Base-by-base conservation (phyloP, 1,140 invertebrate genomes). In the Amyelois transitella region DNA sequence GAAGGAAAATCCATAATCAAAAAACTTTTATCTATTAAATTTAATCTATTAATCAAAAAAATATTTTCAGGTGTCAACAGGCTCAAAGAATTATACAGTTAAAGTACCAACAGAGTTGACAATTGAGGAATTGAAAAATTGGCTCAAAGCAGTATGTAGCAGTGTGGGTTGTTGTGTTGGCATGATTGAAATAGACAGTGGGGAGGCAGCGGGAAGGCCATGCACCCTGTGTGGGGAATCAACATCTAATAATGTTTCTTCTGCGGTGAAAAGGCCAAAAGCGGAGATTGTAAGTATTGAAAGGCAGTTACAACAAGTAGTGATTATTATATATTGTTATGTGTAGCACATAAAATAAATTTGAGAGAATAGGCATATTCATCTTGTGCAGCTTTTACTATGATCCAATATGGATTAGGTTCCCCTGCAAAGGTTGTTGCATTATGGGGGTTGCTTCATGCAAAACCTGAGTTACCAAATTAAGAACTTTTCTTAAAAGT, bases 41-140 rank as follows among this genome's bases (percentile, higher is more conserved):
- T n/a, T n/a, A n/a, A n/a, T n/a, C n/a, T n/a, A n/a, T n/a, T n/a
- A n/a, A n/a, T n/a, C n/a, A n/a, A n/a, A n/a, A n/a, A 48, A n/a
- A 8, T n/a, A 18, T 43, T 84, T 83, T 28, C 66, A 89, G 88
- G 77, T 88, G 18, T 72, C 79, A 49, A 62, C 80, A 47, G 82
- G 78, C 32, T 77, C 55, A 43, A 88, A 86, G 60, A 87, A 66
- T 51, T 84, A 84, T 51, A 66, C 82, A 43, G 80, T 89, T 2
- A 89, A 88, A 79, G 81, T 89, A 28, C 88, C 88, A 14, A 63
- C 80, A 55, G 78, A 88, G 24, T 64, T 88, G 44, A 74, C 77
- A 49, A 70, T 60, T 20, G 84, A 85, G 8, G 82, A 88, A 45
- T 62, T 88, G 19, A 88, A 85, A 43, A 82, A 79, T 54, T 89